A percentile compares a stretch with the other conserved stretches of the same genome.
Conservation (phyloP, 2,113 vertebrate genomes). For the Agapornis roseicollis region DNA sequence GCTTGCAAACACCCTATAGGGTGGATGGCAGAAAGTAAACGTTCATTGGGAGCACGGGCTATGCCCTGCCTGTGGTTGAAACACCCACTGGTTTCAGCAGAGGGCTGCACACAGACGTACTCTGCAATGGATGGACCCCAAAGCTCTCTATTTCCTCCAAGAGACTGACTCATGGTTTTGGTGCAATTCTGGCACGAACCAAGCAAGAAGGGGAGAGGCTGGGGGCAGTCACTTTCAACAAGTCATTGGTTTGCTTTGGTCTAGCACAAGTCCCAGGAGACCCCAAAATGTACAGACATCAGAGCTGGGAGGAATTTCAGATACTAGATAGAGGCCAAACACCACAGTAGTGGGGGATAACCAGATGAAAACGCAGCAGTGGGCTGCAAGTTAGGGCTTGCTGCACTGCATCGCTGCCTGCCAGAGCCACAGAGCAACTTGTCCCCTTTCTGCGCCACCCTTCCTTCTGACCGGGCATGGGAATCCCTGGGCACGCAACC, state of each 20-base stretch:
- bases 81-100: not conserved
- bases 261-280: rapidly evolving
- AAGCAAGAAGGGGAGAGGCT: not conserved
- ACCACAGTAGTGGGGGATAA: rapidly evolving
- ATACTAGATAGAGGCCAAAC: not conserved
- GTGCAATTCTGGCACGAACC: not conserved
- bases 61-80: rapidly evolving
- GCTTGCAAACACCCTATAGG: no score
- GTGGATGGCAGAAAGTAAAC: not conserved
- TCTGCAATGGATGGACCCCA: not conserved
- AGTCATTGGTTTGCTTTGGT: not conserved
- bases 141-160: not conserved
- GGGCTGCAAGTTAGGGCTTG: rapidly evolving
- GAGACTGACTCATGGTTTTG: rapidly evolving
- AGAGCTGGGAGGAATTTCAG: not conserved
- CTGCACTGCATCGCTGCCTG: not conserved
- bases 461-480: not conserved
- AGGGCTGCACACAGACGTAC: not conserved
- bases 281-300: rapidly evolving
- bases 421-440: not conserved
- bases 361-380: not conserved
- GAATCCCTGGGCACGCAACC: not conserved
- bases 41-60: rapidly evolving
- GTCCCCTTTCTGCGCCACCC: not conserved
- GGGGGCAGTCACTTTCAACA: not conserved